These are phyloP conservation scores for Tangara arthus DNA, from an alignment of 2,797 vertebrate species.

Conservation along the genomic window DNA sequence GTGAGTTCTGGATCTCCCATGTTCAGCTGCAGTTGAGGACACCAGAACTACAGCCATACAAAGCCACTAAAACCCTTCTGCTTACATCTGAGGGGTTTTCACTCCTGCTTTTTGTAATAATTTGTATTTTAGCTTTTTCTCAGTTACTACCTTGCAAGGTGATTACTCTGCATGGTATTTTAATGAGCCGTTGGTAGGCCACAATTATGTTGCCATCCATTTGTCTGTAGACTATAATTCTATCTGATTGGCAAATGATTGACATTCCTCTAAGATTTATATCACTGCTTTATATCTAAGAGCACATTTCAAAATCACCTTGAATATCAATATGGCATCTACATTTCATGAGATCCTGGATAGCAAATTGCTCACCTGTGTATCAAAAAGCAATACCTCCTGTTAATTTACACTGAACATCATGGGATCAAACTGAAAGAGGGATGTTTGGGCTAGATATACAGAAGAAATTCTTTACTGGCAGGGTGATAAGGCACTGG, in stretches of 20 bases:
- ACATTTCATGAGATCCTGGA: neutral
- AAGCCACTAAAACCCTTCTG: neutral
- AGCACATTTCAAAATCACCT: neutral
- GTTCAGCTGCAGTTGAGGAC: neutral
- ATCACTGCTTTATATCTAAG: neutral
- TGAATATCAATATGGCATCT: neutral
- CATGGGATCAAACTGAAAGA: neutral
- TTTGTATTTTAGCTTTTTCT: neutral
- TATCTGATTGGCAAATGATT: neutral
- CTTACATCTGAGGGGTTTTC: neutral
- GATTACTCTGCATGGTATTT: neutral
- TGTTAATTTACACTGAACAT: neutral
- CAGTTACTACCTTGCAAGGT: neutral
- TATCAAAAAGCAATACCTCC: neutral
- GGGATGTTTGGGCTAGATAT: neutral
- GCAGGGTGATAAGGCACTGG: neutral
- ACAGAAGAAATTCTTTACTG: neutral
- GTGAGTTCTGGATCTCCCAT: neutral
- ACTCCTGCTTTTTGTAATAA: neutral
- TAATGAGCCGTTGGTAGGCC: neutral
- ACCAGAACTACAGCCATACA: neutral
- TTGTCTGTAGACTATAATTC: neutral
- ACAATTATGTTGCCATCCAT: neutral
- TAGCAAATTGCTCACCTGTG: neutral
- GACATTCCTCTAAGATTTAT: neutral